Evolutionary conservation across 2,888 invertebrate genomes (phyloP), one percentile per base, ranked within the genome.

Genomic region (Microplitis deprimator): DNA sequence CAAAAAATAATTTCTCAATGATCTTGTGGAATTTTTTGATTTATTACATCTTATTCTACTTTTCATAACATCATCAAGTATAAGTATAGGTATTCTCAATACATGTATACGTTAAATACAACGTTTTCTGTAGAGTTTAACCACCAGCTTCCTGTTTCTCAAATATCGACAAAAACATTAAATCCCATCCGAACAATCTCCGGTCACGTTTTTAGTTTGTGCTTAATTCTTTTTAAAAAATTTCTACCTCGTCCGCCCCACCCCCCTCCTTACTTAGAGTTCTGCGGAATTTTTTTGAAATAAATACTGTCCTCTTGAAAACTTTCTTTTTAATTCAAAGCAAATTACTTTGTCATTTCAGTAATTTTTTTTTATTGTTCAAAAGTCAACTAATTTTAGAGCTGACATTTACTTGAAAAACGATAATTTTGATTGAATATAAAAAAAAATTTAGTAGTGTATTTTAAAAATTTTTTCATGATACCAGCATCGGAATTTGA

Each of bases 31-130:
- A 50, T 50, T 50, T 50, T 50, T 29, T 82, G 80, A 82, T 81
- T 82, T 76, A 81, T 76, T 73, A 75, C 39, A 76, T 69, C 77
- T 79, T 16, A 41, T 7, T 69, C 39, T 59, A 76, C 71, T 68
- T 50, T 29, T 50, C 50, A 50, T 13, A 50, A 39, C 68, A 20
- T 68, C 17, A 38, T 50, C 0, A 17, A 1, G 0, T 50, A 13
- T 50, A 29, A 29, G 29, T 29, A 29, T 29, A 29, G 29, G 29
- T 29, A 29, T 29, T 3, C 29, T 29, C 29, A 3, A 29, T 29
- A 29, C 29, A 29, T 29, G 0, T 50, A 50, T 50, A 5, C 13
- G 5, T 13, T 50, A 50, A 13, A 13, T 50, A 50, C 13, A 50
- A 50, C 8, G 50, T 50, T 3, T 50, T 50, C 50, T 50, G 50